Conservation (phyloP, 2,888 invertebrate genomes). For the Drosophila phalerata region DNA sequence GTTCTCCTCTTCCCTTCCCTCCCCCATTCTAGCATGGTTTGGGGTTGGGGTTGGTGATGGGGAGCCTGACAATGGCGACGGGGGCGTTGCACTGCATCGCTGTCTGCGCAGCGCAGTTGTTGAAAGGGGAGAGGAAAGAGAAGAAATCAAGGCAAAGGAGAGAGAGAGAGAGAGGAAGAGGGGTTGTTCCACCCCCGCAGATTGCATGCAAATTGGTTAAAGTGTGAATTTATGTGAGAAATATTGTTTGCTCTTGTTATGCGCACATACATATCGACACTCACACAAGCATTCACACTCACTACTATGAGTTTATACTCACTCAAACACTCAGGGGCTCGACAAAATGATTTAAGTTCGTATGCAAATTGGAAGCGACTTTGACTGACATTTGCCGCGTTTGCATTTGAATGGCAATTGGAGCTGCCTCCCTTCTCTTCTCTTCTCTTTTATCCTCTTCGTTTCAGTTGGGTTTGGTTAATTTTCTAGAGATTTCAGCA, state of each 20-base stretch:
- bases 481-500: slow-evolving; percentile 13
- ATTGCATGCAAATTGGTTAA: slow-evolving; percentile 83
- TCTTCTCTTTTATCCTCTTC: too few relatives aligned
- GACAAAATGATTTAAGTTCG: slow-evolving; percentile 82
- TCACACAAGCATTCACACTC: slow-evolving; percentile 22
- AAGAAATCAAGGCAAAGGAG: neutral
- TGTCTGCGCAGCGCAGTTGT: slow-evolving; percentile 56
- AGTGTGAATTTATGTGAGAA: slow-evolving; percentile 86
- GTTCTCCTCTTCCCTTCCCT: neutral
- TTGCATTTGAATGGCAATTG: slow-evolving; percentile 63
- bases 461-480: slow-evolving; percentile 4
- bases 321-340: slow-evolving; percentile 39
- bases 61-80: slow-evolving; percentile 48
- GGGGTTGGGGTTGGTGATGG: too few relatives aligned
- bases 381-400: slow-evolving; percentile 80
- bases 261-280: slow-evolving; percentile 60
- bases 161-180: neutral
- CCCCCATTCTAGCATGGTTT: neutral
- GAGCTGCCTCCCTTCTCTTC: slow-evolving; percentile 2
- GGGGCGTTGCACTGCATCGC: slow-evolving; percentile 68
- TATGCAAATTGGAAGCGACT: slow-evolving; percentile 82
- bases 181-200: slow-evolving; percentile 72
- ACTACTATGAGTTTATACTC: slow-evolving; percentile 17
- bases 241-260: slow-evolving; percentile 84
- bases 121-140: slow-evolving; percentile 7